These are phyloP conservation scores for Apodemia mormo DNA, from an alignment of 2,888 invertebrate species.

Conservation along the genomic window DNA sequence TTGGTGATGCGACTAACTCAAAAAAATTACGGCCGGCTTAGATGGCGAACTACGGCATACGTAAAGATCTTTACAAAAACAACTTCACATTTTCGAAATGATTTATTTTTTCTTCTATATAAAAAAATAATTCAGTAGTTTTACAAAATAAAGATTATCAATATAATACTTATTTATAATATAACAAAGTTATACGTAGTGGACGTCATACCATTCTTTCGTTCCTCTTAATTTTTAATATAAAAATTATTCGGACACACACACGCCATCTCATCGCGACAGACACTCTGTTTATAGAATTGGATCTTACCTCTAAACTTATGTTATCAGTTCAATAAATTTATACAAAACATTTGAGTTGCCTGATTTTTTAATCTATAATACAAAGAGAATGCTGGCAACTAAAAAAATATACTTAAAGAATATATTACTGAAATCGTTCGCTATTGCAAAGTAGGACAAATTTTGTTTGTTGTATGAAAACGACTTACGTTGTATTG, in stretches of 20 bases:
- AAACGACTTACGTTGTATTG: too few relatives aligned
- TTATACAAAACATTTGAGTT: conserved; percentile 34
- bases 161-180: conserved; percentile 62
- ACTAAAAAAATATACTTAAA: conserved; percentile 2
- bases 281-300: conserved; percentile 48
- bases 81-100: conserved; percentile 56
- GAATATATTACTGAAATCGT: neutral
- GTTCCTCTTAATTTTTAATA: conserved; percentile 76
- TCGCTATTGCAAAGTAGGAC: neutral
- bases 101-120: conserved; percentile 73
- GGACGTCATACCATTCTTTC: conserved; percentile 72
- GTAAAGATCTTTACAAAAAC: conserved; percentile 17
- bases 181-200: conserved; percentile 61
- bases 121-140: conserved; percentile 70
- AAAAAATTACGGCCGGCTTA: too few relatives aligned
- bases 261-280: conserved; percentile 47
- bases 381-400: conserved; percentile 19
- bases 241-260: conserved; percentile 74
- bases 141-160: conserved; percentile 75
- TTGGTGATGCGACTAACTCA: too few relatives aligned
- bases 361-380: conserved; percentile 31
- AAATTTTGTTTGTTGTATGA: too few relatives aligned
- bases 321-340: conserved; percentile 74
- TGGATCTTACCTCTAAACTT: conserved; percentile 56
- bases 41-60: too few relatives aligned